Base-by-base conservation (phyloP, 2,888 invertebrate genomes). In the Acronicta psi region DNA sequence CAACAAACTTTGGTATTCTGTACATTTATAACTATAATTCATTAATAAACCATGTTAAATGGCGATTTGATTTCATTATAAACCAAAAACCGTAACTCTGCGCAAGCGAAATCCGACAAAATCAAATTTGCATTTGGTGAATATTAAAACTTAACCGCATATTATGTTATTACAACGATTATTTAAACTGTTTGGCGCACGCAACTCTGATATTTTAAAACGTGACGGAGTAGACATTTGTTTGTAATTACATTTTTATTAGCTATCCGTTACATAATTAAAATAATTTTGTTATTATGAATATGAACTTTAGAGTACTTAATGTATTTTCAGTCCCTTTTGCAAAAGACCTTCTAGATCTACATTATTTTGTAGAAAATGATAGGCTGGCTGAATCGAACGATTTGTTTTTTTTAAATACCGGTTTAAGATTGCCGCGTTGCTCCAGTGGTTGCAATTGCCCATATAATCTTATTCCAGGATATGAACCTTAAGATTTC, bases 51-150 rank as follows among this genome's bases (percentile, higher is more conserved):
- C 62, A 76, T 71, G 71, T 54, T 59, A 66, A 74, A 70, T 73
- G 60, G 60, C 63, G 66, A 80, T 79, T 79, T 79, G 71, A 81
- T 81, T 80, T 77, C 69, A 81, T 81, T 77, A 77, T 73, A 71
- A 67, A 69, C 75, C 74, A 75, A 80, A 80, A 79, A 50, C 74
- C 64, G 65, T 76, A 74, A 76, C 69, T 76, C 64, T 56, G 66
- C 75, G 69, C 75, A 75, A 77, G 73, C 72, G 73, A 76, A 78
- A 81, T 76, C 73, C 69, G 49, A 75, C 71, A 62, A 74, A 73
- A 73, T 61, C 59, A 74, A 75, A 80, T 83, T 81, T 80, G 57
- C 75, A 79, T 83, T 81, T 74, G 61, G 74, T 78, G 70, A 72
- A 79, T 76, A 80, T 76, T 80, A 70, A 68, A 78, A 70, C 63